Percentiles rank a stretch among this genome's conserved stretches.
Conservation (phyloP, 2,797 vertebrate genomes). For the Otolemur crassicaudatus region DNA sequence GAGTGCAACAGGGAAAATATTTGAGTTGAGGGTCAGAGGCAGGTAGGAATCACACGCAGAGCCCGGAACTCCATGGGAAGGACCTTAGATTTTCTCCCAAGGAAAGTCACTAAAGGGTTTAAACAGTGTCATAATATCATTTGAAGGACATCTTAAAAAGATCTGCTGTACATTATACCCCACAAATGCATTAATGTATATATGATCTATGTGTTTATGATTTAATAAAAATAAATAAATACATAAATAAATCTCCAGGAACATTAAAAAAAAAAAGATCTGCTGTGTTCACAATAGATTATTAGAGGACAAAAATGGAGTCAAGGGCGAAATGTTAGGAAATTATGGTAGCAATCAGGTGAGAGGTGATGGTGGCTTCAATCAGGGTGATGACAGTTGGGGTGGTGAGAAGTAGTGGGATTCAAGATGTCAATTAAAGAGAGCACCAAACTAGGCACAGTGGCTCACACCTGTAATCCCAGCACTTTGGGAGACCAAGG, state of each 20-base stretch:
- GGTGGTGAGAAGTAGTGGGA: not conserved
- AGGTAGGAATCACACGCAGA: not conserved
- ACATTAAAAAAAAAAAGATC: not conserved
- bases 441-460: not conserved
- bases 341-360: not conserved
- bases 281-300: not conserved
- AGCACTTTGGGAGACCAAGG: not conserved
- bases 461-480: not conserved
- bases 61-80: not conserved
- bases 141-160: constrained; percentile 26
- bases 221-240: too few relatives aligned
- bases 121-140: not conserved
- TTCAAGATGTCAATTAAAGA: constrained; percentile 17
- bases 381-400: not conserved
- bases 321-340: not conserved
- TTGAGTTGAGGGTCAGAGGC: not conserved
- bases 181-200: too few relatives aligned
- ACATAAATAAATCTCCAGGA: too few relatives aligned
- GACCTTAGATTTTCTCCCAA: not conserved
- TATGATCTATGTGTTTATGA: too few relatives aligned
- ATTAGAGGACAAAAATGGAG: not conserved
- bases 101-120: not conserved
- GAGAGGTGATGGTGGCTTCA: not conserved
- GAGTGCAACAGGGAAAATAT: not conserved
- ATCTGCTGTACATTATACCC: not conserved